Conservation (phyloP, 2,113 vertebrate genomes). For the Furnarius figulus region DNA sequence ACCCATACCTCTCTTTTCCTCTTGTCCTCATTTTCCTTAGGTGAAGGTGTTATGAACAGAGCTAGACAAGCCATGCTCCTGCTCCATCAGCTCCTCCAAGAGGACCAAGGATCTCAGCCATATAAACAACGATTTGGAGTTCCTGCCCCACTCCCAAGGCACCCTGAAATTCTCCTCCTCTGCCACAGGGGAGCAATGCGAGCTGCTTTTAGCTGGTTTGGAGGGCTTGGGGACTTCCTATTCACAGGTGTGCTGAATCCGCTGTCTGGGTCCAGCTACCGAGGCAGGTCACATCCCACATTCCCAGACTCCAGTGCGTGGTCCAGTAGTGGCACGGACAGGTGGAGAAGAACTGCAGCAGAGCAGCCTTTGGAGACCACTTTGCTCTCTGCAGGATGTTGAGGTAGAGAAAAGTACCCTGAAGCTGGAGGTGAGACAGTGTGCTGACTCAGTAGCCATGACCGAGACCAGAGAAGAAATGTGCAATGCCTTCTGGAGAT, state of each 20-base stretch:
- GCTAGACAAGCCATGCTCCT: constrained; percentile 19
- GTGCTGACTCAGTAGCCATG: neutral
- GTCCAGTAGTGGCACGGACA: constrained; percentile 73
- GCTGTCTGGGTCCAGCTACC: constrained; percentile 58
- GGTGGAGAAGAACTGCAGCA: constrained; percentile 68
- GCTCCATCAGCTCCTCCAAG: neutral
- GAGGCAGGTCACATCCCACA: neutral
- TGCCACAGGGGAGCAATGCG: constrained; percentile 49
- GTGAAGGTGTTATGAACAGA: constrained; percentile 21
- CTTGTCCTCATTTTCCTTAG: neutral
- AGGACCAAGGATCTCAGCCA: neutral
- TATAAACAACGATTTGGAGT: neutral
- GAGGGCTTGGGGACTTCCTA: neutral
- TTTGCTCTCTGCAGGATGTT: constrained; percentile 63
- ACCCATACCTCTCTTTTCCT: neutral
- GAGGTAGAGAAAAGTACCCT: constrained; percentile 54
- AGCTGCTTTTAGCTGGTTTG: constrained; percentile 70
- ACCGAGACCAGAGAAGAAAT: neutral
- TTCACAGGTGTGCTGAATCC: constrained; percentile 33
- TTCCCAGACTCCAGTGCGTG: constrained; percentile 9
- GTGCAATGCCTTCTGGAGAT: neutral
- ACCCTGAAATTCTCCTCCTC: constrained; percentile 68
- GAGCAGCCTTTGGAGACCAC: constrained; percentile 72
- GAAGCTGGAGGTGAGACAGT: constrained; percentile 75
- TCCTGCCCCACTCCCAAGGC: neutral